Base-by-base conservation (phyloP, 2,113 vertebrate genomes). In the Cebus imitator region DNA sequence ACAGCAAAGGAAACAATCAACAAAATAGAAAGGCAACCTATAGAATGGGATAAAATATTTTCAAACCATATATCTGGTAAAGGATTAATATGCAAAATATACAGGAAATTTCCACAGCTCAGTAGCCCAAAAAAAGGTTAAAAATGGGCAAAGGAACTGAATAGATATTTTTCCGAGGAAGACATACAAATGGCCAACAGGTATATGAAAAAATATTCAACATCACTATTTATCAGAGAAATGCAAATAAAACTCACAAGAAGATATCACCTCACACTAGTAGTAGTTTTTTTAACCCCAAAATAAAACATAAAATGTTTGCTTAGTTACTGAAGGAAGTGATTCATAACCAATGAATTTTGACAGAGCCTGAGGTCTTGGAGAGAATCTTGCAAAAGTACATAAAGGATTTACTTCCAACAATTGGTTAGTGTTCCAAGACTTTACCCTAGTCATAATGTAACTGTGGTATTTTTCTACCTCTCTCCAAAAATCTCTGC, bases 361-460 rank as follows among this genome's bases (percentile, higher is more conserved):
- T 0, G 99, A 99, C 55, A 87, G 97, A 0, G 98, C 20, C 96
- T 99, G 18, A 98, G 97, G 32, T 97, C 98, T 0, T 99, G 98
- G 99, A 99, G 99, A 91, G 99, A 99, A 25, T 98, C 99, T 83
- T 99, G 99, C n/a, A 99, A 99, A 72, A 97, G 58, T n/a, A 99
- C 99, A 0, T 37, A 99, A 96, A 99, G 98, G 72, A 98, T 99
- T 80, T 99, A 99, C 14, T 98, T 48, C 99, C 82, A 99, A 99
- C 97, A 99, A 99, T 75, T 99, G 99, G 96, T 99, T 99, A 99
- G 96, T 99, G 99, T 97, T 99, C 99, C 94, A 99, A 97, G 99
- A 99, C 95, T 98, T 95, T 99, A 99, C 97, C 99, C 99, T 13
- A 99, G 99, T 98, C 99, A 99, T 96, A 99, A 98, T 96, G 99